Evolutionary conservation across 1,140 invertebrate species (phyloP).

Genomic region (Eupristina koningsbergeri): DNA sequence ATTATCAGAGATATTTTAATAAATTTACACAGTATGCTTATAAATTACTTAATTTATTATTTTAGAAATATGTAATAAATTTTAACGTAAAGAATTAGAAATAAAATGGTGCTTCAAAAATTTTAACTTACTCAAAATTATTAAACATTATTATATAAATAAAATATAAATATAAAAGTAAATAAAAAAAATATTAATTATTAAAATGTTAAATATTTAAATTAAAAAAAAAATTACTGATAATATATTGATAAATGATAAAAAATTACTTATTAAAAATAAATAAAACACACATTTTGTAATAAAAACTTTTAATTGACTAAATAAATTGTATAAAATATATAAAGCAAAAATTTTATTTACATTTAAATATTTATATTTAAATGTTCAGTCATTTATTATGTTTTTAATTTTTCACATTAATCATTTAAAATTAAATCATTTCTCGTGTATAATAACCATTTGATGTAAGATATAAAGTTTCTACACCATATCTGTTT

Average conservation of each 20-base stretch:
- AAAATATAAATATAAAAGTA: not conserved
- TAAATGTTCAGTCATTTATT: not conserved
- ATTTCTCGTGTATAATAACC: constrained; percentile 16
- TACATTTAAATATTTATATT: not conserved
- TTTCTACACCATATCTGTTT: constrained; percentile 25
- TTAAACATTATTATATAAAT: not conserved
- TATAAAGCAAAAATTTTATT: not conserved
- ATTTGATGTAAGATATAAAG: constrained; percentile 26
- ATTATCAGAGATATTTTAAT: too few relatives aligned
- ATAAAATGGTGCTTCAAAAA: not conserved
- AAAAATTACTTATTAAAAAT: too few relatives aligned
- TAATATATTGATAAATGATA: too few relatives aligned
- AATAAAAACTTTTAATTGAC: too few relatives aligned
- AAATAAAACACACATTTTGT: too few relatives aligned
- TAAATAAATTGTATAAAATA: too few relatives aligned
- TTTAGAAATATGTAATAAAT: too few relatives aligned
- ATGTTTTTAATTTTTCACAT: not conserved
- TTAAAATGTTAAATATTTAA: too few relatives aligned
- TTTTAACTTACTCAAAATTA: not conserved
- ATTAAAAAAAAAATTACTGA: too few relatives aligned
- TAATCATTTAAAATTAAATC: constrained; percentile 3
- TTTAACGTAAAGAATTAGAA: too few relatives aligned
- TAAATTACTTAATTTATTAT: too few relatives aligned
- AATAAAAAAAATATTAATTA: not conserved
- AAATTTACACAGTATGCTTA: too few relatives aligned